Evolutionary conservation across 2,888 invertebrate species (phyloP).

Genomic region (Luperina testacea): DNA sequence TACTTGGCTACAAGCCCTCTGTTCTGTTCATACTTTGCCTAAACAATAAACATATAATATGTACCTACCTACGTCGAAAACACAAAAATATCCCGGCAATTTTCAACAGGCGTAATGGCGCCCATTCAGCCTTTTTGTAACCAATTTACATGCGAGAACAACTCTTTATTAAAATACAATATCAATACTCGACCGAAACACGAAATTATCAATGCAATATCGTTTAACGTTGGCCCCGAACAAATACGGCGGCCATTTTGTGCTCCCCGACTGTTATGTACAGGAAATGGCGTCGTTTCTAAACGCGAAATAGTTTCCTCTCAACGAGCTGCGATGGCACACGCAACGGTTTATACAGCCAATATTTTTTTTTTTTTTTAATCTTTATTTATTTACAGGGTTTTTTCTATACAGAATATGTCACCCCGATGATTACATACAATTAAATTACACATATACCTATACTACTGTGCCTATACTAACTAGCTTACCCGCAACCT

Average conservation of each 20-base stretch:
- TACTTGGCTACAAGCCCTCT: not conserved
- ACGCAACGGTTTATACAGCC: slow-evolving; percentile 56
- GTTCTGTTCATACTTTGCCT: not conserved
- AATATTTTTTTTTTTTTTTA: slow-evolving; percentile 35
- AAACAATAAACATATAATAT: slow-evolving; percentile 37
- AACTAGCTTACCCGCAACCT: no score
- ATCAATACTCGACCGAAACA: slow-evolving; percentile 61
- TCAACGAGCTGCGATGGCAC: slow-evolving; percentile 49
- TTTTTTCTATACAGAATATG: no score
- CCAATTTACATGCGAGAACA: slow-evolving; percentile 56
- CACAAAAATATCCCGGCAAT: slow-evolving; percentile 32
- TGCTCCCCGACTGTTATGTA: slow-evolving; percentile 56
- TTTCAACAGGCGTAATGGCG: slow-evolving; percentile 11
- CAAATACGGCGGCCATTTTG: slow-evolving; percentile 66
- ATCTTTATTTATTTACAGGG: no score
- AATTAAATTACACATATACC: no score
- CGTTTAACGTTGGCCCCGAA: slow-evolving; percentile 60
- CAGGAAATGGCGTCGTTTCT: slow-evolving; percentile 73
- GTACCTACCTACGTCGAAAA: not conserved
- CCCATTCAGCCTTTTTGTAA: slow-evolving; percentile 44
- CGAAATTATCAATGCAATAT: slow-evolving; percentile 68
- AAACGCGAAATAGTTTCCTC: slow-evolving; percentile 73
- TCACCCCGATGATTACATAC: no score
- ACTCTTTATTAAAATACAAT: slow-evolving; percentile 66
- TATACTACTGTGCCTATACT: no score